Base-by-base conservation (phyloP, 2,797 vertebrate species). In the Danio albolineatus region DNA sequence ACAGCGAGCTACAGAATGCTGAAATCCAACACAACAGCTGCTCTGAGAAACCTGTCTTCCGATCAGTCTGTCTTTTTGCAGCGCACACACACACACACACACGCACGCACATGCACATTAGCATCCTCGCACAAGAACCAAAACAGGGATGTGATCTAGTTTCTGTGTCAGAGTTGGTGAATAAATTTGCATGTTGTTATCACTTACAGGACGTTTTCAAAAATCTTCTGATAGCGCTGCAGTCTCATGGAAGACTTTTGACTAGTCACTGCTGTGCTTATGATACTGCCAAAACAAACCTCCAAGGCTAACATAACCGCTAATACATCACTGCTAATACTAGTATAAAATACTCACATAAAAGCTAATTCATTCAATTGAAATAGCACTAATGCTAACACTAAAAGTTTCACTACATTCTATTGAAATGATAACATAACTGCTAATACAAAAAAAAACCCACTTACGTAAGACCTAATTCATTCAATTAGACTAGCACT, bases 121-220 rank as follows among this genome's bases (percentile, higher is more conserved):
- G n/a, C 56, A 38, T 38, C 41, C 17, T 19, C 59, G 16, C 77
- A 78, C 64, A 49, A 70, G 41, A 51, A 71, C 56, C 57, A 64
- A 60, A 70, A 54, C 44, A 69, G 39, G n/a, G 6, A 75, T 78
- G 76, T 79, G 77, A 66, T 69, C 71, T 73, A 79, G 64, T 75
- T 70, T 78, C 70, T 75, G 36, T 60, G 78, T 57, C 61, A 74
- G 65, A 69, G 51, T 53, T 60, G 65, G 53, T 78, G 81, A 80
- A 83, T 85, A 49, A 21, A 85, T 85, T 83, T 75, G 64, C 84
- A 83, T 83, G 65, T 81, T 64, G 53, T 85, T 78, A 78, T 36
- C 49, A 14, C 61, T 53, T 72, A 48, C 51, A 54, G 57, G 65
- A 60, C 17, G 5, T 61, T 60, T 76, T 65, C 28, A 21, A 10